Percentiles rank a stretch among this genome's conserved stretches.
These are phyloP conservation scores for Caenorhabditis remanei DNA, from an alignment of 1,140 invertebrate species.

Conservation along the genomic window DNA sequence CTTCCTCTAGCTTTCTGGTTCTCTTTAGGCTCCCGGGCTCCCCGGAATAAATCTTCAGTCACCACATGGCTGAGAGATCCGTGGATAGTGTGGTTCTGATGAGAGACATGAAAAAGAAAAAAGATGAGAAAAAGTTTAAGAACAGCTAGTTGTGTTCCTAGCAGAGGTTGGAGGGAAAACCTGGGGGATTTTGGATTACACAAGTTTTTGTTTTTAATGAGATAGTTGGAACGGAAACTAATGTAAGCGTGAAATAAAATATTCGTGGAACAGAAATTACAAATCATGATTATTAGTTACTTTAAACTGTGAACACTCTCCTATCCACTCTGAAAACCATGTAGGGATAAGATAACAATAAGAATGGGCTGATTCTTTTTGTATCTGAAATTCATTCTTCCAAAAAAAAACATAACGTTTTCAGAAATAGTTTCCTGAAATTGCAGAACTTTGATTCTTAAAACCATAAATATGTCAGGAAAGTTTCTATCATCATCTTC, in stretches of 20 bases:
- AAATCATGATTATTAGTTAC: no score
- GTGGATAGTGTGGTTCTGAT: not conserved
- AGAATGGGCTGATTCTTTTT: no score
- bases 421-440: no score
- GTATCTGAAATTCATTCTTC: no score
- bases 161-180: not conserved
- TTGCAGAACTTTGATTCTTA: no score
- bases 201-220: conserved; percentile 34
- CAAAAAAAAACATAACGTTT: no score
- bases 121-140: conserved; percentile 38
- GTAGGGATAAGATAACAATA: no score
- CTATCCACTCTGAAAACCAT: no score
- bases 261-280: not conserved
- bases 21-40: not conserved
- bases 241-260: not conserved
- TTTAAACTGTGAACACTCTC: no score
- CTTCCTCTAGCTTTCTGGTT: conserved; percentile 20
- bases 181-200: conserved; percentile 18
- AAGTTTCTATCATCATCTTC: no score
- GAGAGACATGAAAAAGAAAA: conserved; percentile 24
- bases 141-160: conserved; percentile 49
- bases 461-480: no score
- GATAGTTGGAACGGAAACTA: not conserved
- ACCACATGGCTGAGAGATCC: conserved; percentile 33
- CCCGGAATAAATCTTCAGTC: conserved; percentile 42